phyloP scores from a whole-genome alignment of 37 sponge, comb jelly and placozoan species.

The Diacarnus erythraeanus region DNA sequence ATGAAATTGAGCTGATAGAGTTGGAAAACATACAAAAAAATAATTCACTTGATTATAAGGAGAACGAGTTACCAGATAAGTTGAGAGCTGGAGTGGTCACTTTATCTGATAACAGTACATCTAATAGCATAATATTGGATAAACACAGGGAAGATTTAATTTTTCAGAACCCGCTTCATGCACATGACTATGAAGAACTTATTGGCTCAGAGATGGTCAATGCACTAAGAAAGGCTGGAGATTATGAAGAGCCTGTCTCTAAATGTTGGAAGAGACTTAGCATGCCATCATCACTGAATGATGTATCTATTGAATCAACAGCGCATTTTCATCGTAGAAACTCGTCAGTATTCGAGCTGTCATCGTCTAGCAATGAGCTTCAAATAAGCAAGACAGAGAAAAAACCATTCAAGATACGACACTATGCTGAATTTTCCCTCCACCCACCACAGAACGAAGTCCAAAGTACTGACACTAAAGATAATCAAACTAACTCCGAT shows the following conservation, averaged over 20 bases:
- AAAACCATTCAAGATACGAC: not conserved
- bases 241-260: not conserved
- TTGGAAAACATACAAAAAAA: not conserved
- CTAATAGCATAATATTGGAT: too few relatives aligned
- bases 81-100: too few relatives aligned
- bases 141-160: too few relatives aligned
- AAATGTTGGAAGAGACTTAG: not conserved
- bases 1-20: not conserved
- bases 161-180: too few relatives aligned
- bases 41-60: too few relatives aligned
- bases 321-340: not conserved
- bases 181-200: not conserved
- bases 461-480: not conserved
- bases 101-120: too few relatives aligned
- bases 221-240: not conserved
- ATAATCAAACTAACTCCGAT: not conserved
- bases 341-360: not conserved
- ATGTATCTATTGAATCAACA: too few relatives aligned
- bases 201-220: not conserved
- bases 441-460: not conserved
- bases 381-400: not conserved
- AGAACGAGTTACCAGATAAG: too few relatives aligned
- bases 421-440: constrained; percentile 1
- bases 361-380: not conserved
- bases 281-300: not conserved